phyloP scores from a whole-genome alignment of 1,140 invertebrate genomes.

The Galleria mellonella region DNA sequence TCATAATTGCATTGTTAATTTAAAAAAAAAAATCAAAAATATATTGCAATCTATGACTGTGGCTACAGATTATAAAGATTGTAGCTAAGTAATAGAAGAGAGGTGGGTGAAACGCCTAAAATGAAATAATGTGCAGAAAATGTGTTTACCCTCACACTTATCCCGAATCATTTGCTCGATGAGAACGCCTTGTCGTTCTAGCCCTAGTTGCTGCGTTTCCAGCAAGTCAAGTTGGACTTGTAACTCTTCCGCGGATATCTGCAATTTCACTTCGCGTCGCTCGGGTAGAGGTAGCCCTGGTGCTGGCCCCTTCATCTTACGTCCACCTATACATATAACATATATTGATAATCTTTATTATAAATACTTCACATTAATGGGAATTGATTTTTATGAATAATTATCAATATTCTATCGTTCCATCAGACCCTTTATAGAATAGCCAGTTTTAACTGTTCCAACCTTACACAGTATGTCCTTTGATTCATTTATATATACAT shows the following conservation, averaged over 20 bases:
- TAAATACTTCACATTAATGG: neutral
- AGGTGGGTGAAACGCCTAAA: neutral
- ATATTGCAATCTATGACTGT: too few species aligned
- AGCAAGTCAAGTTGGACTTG: conserved; percentile 80
- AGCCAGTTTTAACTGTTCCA: too few species aligned
- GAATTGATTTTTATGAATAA: too few species aligned
- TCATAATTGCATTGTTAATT: too few species aligned
- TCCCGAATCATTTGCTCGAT: conserved; percentile 90
- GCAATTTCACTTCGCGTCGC: conserved; percentile 75
- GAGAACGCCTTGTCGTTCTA: conserved; percentile 90
- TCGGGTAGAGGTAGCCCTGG: conserved; percentile 84
- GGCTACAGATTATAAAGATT: too few species aligned
- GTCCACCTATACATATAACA: conserved; percentile 53
- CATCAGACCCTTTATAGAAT: too few species aligned
- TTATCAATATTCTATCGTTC: too few species aligned
- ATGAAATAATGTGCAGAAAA: conserved; percentile 18
- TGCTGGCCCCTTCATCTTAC: conserved; percentile 86
- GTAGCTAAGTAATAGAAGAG: too few species aligned
- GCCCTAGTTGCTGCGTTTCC: conserved; percentile 90
- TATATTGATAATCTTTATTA: neutral
- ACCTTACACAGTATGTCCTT: too few species aligned
- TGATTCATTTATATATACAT: too few species aligned
- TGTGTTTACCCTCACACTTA: conserved; percentile 78
- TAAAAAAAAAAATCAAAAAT: too few species aligned
- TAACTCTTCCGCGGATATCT: conserved; percentile 60